Base-by-base conservation (phyloP, 2,888 invertebrate genomes). In the Pomacea canaliculata region DNA sequence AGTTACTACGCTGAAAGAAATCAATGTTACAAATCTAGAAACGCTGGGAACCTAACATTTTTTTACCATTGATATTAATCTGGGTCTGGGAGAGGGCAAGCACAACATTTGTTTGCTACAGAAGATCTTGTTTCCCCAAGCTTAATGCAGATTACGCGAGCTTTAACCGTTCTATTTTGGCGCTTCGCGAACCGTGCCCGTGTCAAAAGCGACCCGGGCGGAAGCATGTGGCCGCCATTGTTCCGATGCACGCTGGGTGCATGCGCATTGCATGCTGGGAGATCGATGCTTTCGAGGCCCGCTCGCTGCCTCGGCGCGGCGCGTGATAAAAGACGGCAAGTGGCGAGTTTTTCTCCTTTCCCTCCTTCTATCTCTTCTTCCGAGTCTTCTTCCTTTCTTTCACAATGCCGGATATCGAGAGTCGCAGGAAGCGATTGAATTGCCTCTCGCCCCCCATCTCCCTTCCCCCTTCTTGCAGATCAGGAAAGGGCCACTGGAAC, bases 251-350 rank as follows among this genome's bases (percentile, higher is more conserved):
- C 49, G 68, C 74, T 46, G 62, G 74, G 63, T 62, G 51, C 68
- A 69, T 62, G 69, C 69, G 69, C 69, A 51, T 23, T 69, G 74
- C 74, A 69, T 63, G 48, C n/a, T 74, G 69, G 74, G 69, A 69
- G 74, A 69, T 74, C 49, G 69, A 74, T 74, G 69, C 49, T 27
- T 13, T 49, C 56, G 19, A 51, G 51, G 59, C n/a, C 48, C 18
- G 48, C 69, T 69, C 62, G 69, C 60, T 62, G 59, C 10, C 27
- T 48, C n/a, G 19, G 73, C 67, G 49, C 27, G 56, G 27, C 37
- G 59, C 23, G 66, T 18, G 27, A 23, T 27, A n/a, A 9, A 48
- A 23, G n/a, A 59, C n/a, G 27, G 56, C 51, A 59, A 59, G 59
- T 67, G n/a, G 46, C 59, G 67, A 46, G 10, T 73, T 56, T 66